These are phyloP conservation scores for Zoanthus sociatus DNA, from an alignment of 92 coral and sea anemone genomes.

Conservation along the genomic window DNA sequence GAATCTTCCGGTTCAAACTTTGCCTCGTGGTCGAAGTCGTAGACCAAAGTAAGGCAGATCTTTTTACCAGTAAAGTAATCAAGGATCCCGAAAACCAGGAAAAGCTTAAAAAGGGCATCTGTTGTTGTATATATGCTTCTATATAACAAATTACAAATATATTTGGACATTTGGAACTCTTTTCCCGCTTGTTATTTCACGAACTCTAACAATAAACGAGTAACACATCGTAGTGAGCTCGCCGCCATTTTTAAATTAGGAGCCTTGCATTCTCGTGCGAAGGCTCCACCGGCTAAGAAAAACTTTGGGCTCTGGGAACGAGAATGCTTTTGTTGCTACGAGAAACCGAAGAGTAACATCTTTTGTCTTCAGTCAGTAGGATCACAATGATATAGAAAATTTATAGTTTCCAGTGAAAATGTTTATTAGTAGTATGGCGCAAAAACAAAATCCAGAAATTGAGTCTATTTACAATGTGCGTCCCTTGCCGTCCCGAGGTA, in stretches of 20 bases:
- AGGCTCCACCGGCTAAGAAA: background rate
- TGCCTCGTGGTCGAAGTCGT: background rate
- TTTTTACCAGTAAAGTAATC: constrained; percentile 26
- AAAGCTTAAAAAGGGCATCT: constrained; percentile 29
- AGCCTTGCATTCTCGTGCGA: constrained; percentile 18
- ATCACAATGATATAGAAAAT: background rate
- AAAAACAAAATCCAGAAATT: constrained; percentile 61
- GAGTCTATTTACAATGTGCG: constrained; percentile 77
- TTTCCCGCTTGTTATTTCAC: no score
- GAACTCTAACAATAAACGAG: no score
- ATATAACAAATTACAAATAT: no score
- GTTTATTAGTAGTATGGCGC: constrained; percentile 92
- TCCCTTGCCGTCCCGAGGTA: constrained; percentile 89
- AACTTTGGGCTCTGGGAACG: no score
- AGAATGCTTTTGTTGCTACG: background rate
- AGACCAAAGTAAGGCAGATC: background rate
- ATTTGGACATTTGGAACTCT: no score
- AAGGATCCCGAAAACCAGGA: constrained; percentile 44
- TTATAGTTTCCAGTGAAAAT: constrained; percentile 40
- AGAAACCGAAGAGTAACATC: background rate
- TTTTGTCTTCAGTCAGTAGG: background rate
- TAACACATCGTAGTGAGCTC: no score
- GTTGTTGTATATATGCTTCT: background rate
- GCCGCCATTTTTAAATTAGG: background rate
- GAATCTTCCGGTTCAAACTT: background rate